These are phyloP conservation scores for Clarias batrachus DNA, from an alignment of 2,113 vertebrate species.

Conservation along the genomic window DNA sequence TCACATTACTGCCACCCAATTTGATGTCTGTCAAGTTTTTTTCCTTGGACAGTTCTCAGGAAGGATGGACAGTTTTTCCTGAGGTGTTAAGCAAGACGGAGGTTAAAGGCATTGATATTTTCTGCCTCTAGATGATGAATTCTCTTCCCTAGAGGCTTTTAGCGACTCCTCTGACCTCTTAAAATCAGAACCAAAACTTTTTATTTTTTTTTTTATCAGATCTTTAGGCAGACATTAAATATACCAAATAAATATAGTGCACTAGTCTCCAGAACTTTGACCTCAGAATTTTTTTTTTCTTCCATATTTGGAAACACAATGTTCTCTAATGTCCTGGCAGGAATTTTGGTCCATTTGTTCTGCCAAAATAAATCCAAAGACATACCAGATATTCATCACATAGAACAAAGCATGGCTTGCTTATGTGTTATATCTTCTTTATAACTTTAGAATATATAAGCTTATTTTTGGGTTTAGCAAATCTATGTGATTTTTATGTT, in stretches of 20 bases:
- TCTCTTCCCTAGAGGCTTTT: conserved; percentile 20
- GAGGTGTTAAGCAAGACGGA: neutral
- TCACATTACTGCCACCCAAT: conserved; percentile 47
- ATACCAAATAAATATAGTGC: conserved; percentile 17
- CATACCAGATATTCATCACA: no score
- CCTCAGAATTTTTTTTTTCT: neutral
- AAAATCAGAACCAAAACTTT: neutral
- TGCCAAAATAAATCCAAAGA: neutral
- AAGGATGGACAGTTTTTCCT: conserved; percentile 24
- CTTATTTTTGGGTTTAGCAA: neutral
- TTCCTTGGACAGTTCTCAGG: conserved; percentile 8
- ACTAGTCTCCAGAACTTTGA: neutral
- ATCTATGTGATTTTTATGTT: neutral
- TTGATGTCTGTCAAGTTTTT: conserved; percentile 41
- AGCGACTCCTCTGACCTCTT: conserved; percentile 10
- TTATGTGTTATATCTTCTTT: neutral
- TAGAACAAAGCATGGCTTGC: neutral
- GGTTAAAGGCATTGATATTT: neutral
- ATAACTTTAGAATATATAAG: no score
- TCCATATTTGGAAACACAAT: neutral
- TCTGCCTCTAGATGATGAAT: conserved; percentile 12
- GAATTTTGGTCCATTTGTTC: neutral
- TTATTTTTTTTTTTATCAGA: neutral
- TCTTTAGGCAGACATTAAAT: neutral
- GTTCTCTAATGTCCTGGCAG: neutral